Conservation (phyloP, 2,797 vertebrate genomes). For the Pseudochaenichthys georgianus region DNA sequence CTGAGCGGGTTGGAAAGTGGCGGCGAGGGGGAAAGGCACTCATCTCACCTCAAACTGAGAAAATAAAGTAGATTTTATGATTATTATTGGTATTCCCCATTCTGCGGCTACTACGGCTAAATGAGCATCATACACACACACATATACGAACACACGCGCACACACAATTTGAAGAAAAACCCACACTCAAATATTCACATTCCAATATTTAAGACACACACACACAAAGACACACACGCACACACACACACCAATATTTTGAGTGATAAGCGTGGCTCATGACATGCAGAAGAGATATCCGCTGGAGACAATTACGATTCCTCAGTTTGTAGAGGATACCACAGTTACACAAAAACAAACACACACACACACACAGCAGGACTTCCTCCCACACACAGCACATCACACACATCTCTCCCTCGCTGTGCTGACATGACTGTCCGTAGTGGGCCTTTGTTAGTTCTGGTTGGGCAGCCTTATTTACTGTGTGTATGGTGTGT, state of each 20-base stretch:
- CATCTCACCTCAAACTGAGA: constrained; percentile 75
- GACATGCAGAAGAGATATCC: constrained; percentile 67
- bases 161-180: constrained; percentile 6
- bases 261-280: constrained; percentile 62
- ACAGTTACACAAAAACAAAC: constrained; percentile 35
- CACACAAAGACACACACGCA: constrained; percentile 14
- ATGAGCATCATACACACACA: constrained; percentile 33
- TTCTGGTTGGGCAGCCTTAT: constrained; percentile 76
- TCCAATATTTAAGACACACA: constrained; percentile 44
- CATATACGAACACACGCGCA: constrained; percentile 15
- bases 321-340: constrained; percentile 57
- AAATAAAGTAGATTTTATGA: constrained; percentile 78
- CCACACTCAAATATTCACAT: constrained; percentile 35
- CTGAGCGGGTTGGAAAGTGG: constrained; percentile 57
- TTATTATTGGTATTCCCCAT: constrained; percentile 73
- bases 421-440: constrained; percentile 72
- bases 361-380: constrained; percentile 16
- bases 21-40: constrained; percentile 45
- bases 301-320: constrained; percentile 73
- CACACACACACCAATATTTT: constrained; percentile 35
- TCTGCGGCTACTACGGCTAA: constrained; percentile 54
- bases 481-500: no score
- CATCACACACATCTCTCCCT: constrained; percentile 19
- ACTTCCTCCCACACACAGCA: background rate
- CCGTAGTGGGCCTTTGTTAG: constrained; percentile 74